Base-by-base conservation (phyloP, 2,113 vertebrate genomes). In the Lucifuga dentata region DNA sequence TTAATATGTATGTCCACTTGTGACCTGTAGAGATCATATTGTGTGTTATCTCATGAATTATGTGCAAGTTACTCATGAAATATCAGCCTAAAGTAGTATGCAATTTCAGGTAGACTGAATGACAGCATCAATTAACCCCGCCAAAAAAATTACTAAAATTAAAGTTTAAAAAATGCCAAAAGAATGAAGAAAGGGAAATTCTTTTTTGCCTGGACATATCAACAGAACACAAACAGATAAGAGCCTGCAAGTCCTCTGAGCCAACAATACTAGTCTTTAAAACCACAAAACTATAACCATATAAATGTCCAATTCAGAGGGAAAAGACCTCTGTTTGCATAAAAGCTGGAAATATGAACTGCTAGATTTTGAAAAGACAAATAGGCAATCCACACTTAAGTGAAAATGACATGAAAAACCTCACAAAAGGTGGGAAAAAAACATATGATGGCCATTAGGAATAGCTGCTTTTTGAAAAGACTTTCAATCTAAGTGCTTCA, bases 291-390 rank as follows among this genome's bases (percentile, higher is more conserved):
- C 96, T 95, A 95, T 93, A 95, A 95, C 93, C 93, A 95, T 95
- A 95, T 95, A 95, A 94, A 94, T 94, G 92, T 93, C 91, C 93
- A 96, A 95, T 95, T 95, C 94, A 92, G 90, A 92, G 89, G 92
- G 11, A 17, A 91, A 95, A 95, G 92, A 91, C 93, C 90, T 91
- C 84, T 94, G 92, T 95, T 97, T 97, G 94, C 95, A 95, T 97
- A 96, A 97, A 96, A 96, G 94, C 93, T 92, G 89, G 92, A 23
- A 90, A 93, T 94, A 94, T 93, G 94, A 98, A 96, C 94, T 94
- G 75, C 73, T 76, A 45, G 55, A 77, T 79, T 84, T 73, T 94
- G 92, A 94, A 94, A 94, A 96, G 95, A 96, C 93, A 95, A 96
- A 96, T 94, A 93, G 94, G 90, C 92, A 78, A 88, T 86, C 77